Conservation (phyloP, 1,140 invertebrate species). For the Limonius californicus region DNA sequence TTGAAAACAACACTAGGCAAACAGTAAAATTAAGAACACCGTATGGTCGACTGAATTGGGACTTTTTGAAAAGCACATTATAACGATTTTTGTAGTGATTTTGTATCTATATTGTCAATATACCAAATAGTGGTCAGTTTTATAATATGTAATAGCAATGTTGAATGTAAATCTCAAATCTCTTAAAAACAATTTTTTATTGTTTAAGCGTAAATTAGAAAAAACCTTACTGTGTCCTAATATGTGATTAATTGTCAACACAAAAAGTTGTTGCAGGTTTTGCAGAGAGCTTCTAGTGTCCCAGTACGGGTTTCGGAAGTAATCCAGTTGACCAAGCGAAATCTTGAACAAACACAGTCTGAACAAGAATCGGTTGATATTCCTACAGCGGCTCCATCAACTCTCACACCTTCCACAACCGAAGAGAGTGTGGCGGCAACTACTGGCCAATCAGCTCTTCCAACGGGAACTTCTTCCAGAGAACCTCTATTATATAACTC, state of each 20-base stretch:
- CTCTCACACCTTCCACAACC: slow-evolving; percentile 53
- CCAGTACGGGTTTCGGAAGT: slow-evolving; percentile 53
- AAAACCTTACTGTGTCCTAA: too few relatives aligned
- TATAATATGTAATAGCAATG: too few relatives aligned
- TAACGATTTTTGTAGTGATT: too few relatives aligned
- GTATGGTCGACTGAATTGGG: too few relatives aligned
- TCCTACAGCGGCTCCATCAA: slow-evolving; percentile 21
- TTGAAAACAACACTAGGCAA: too few relatives aligned
- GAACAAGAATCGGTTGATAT: slow-evolving; percentile 52
- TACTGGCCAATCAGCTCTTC: slow-evolving; percentile 29
- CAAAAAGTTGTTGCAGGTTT: slow-evolving; percentile 38
- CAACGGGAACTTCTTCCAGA: slow-evolving; percentile 39
- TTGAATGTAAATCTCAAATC: too few relatives aligned
- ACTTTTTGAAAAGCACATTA: too few relatives aligned
- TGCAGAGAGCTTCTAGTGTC: slow-evolving; percentile 61
- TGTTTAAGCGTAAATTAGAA: background rate
- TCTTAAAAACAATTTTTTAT: too few relatives aligned
- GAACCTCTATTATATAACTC: slow-evolving; percentile 45
- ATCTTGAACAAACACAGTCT: slow-evolving; percentile 48
- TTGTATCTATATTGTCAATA: too few relatives aligned
- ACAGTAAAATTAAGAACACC: too few relatives aligned
- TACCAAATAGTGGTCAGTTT: too few relatives aligned
- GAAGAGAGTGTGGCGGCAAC: slow-evolving; percentile 47
- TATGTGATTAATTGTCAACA: too few relatives aligned
- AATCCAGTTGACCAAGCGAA: slow-evolving; percentile 39